These are phyloP conservation scores for Ondatra zibethicus DNA, from an alignment of 2,113 vertebrate species.

Conservation along the genomic window DNA sequence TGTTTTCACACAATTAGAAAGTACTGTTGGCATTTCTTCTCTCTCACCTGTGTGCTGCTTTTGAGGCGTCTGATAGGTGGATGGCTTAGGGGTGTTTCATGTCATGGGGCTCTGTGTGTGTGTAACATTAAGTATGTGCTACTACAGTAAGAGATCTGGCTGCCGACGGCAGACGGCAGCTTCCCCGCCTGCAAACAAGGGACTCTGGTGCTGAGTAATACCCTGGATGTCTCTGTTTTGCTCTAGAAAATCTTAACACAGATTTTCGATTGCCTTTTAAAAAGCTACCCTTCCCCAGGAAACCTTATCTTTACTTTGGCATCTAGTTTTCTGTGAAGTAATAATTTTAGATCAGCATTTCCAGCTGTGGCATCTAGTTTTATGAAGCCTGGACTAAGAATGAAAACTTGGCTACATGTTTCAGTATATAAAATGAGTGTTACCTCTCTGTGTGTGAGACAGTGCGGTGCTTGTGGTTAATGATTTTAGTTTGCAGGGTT, in stretches of 20 bases:
- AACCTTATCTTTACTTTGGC: slow-evolving; percentile 64
- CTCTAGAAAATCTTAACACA: slow-evolving; percentile 71
- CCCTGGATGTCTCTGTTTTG: slow-evolving; percentile 55
- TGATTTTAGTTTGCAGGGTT: slow-evolving; percentile 63
- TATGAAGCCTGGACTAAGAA: slow-evolving; percentile 68
- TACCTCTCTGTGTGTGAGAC: slow-evolving; percentile 66
- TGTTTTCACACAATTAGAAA: slow-evolving; percentile 12
- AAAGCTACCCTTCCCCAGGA: slow-evolving; percentile 57
- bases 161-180: not conserved
- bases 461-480: slow-evolving; percentile 62
- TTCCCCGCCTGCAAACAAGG: not conserved
- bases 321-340: slow-evolving; percentile 75
- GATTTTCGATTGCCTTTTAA: slow-evolving; percentile 59
- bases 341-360: slow-evolving; percentile 73
- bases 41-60: not conserved
- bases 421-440: slow-evolving; percentile 55
- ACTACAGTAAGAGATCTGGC: not conserved
- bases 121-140: rapidly evolving
- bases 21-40: not conserved
- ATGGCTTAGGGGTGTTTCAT: not conserved
- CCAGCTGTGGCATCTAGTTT: slow-evolving; percentile 75
- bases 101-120: not conserved
- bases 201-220: not conserved
- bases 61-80: not conserved
- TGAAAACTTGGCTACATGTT: slow-evolving; percentile 60